Base-by-base conservation (phyloP, 2,888 invertebrate species). In the Augiades crinisus region DNA sequence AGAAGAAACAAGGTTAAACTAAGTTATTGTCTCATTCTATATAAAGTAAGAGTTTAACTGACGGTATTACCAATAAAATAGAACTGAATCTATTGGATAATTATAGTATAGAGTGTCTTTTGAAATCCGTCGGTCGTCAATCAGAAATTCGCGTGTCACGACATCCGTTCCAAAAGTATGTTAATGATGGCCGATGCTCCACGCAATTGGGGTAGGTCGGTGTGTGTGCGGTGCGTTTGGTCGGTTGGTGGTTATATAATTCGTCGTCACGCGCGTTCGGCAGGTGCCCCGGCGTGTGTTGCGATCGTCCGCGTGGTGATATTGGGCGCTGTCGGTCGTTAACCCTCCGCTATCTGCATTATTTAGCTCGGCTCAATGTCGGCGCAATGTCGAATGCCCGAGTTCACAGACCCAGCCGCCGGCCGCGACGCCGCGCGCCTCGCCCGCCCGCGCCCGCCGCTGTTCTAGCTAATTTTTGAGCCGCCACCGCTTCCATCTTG, bases 261-360 rank as follows among this genome's bases (percentile, higher is more conserved):
- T 54, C 58, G 66, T 68, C 72, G 74, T 56, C 61, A 58, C 74
- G 72, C 59, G 68, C 67, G 64, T 37, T 57, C 64, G 72, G 78
- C 83, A 81, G 83, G 81, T 84, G 82, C 64, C 72, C 66, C n/a
- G n/a, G 65, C 61, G 65, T 66, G 68, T 70, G 67, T 72, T 65
- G 70, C 72, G 75, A 67, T 80, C 75, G 84, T 75, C 83, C 82
- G 85, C 77, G 76, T 81, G 78, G 62, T 69, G 72, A 84, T 85
- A 86, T 85, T 86, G 83, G 82, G 82, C 78, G 80, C 73, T 79
- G 84, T 78, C 84, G 88, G 87, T 81, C 88, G 78, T 80, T 78
- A 77, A 86, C 82, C 85, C 70, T 74, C 67, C 70, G 84, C 84
- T 89, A 88, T 88, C 88, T 86, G 79, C 81, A 82, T 84, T 83